Evolutionary conservation across 2,113 vertebrate genomes (phyloP), one percentile per base, ranked within the genome.

Genomic region (Cavia aperea): DNA sequence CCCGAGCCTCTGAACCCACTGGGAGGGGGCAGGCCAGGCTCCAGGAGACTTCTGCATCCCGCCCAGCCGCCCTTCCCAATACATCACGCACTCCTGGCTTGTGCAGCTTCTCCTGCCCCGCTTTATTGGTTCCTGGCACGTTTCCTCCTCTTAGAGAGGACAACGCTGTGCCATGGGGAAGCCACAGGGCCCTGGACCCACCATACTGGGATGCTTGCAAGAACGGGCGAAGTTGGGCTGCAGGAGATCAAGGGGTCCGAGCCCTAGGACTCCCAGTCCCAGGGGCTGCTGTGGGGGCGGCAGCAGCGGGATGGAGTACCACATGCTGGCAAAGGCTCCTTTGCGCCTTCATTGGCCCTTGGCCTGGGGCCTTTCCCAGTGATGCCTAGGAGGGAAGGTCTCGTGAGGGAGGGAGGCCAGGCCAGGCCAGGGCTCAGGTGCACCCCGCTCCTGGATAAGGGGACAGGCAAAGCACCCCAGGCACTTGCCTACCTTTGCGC

Each of bases 221-320:
- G 65, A 13, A 26, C 66, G n/a, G 66, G 11, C 5, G 16, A 9
- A 39, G 31, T 2, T 2, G 2, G 13, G 7, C 1, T 11, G 5
- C 1, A 4, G 33, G 4, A 29, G 21, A n/a, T 5, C 8, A 1
- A 9, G 9, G 19, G 4, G 8, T 3, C 29, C 2, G 31, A 39
- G 51, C 31, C 16, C 93, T 98, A 99, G 9, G 98, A 98, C 31
- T 99, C 99, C 99, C 99, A 99, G 96, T 99, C 98, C 97, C 0
- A 58, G 5, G 0, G 98, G 85, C 83, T 98, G 98, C 68, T 99
- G 98, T 0, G 98, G 98, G 2, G 98, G 98, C 8, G 99, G 99
- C 95, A 99, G 98, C 3, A 99, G 99, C 0, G 99, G 99, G 92
- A 99, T 99, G 31, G 98, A 98, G 81, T 99, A 99, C 0, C 99